phyloP scores from a whole-genome alignment of 2,113 vertebrate genomes.

The Petroica traversi region DNA sequence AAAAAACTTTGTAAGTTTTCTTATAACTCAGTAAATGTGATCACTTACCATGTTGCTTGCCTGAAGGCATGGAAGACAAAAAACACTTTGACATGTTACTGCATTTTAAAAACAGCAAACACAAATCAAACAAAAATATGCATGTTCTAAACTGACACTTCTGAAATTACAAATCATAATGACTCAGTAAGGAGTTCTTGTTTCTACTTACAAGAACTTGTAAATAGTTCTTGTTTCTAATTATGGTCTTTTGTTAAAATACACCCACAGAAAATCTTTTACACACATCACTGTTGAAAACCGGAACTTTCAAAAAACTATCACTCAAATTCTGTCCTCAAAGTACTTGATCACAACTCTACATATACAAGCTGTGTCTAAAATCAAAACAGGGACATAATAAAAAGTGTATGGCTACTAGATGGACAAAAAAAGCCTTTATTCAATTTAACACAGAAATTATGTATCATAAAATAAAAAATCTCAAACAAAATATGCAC shows the following conservation, averaged over 20 bases:
- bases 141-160: not conserved
- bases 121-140: not conserved
- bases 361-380: not conserved
- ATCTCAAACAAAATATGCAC: not conserved
- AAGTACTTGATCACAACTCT: not conserved
- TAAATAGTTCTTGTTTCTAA: not conserved
- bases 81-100: slow-evolving; percentile 70
- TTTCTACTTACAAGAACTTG: not conserved
- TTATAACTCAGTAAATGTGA: slow-evolving; percentile 55
- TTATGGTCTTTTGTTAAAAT: not conserved
- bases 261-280: not conserved
- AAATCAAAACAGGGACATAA: not conserved
- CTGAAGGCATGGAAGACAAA: slow-evolving; percentile 90
- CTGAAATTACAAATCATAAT: not conserved
- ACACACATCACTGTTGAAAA: not conserved
- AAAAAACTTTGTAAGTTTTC: slow-evolving; percentile 10
- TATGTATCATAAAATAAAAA: not conserved
- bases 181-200: not conserved
- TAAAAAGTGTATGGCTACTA: not conserved
- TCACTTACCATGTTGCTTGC: slow-evolving; percentile 99
- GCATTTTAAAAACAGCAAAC: slow-evolving; percentile 41
- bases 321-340: not conserved
- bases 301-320: not conserved
- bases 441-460: not conserved
- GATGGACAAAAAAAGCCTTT: not conserved